Evolutionary conservation across 2,113 vertebrate species (phyloP), one percentile per base, ranked within the genome.

Genomic region (Tychaedon coryphoeus): DNA sequence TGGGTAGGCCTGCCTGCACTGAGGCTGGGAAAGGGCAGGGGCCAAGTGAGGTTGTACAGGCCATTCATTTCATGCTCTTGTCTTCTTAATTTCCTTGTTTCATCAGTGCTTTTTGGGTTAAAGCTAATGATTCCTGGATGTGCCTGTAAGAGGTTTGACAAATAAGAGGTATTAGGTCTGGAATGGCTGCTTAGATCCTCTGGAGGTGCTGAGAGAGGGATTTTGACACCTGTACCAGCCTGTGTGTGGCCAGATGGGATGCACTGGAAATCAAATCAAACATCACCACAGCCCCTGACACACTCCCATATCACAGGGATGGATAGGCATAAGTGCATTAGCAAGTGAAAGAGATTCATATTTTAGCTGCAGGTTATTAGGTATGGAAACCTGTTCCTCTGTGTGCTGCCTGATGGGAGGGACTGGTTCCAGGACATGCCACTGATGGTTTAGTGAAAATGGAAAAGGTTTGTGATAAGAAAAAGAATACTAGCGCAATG

Each of bases 61-160:
- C 20, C 2, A 0, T 57, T 79, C 10, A n/a, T 93, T 90, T 77
- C 23, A 29, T 6, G 2, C 23, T 81, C 31, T 48, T 19, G 1
- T 69, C 73, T 60, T 75, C 85, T 43, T 74, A 40, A 82, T 75
- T 70, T 73, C 45, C 36, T 70, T 85, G 34, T 81, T 93, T 82
- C 62, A 24, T 71, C 51, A 57, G 33, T 75, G 47, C 11, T 65
- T 92, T 92, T 94, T 92, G 65, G n/a, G 43, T 76, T 70, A 72
- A 75, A 58, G 29, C 43, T 45, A 51, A 40, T 7, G 6, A 61
- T 50, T 73, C 31, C 53, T 88, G 64, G 34, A 86, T 4, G 0
- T 8, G 3, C 18, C 28, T 48, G 36, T 53, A 76, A 61, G 51
- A 82, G 51, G 7, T 45, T 69, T 92, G 62, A 62, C 90, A 95